Conservation (phyloP, 2,888 invertebrate genomes). For the Mayetiola destructor region DNA sequence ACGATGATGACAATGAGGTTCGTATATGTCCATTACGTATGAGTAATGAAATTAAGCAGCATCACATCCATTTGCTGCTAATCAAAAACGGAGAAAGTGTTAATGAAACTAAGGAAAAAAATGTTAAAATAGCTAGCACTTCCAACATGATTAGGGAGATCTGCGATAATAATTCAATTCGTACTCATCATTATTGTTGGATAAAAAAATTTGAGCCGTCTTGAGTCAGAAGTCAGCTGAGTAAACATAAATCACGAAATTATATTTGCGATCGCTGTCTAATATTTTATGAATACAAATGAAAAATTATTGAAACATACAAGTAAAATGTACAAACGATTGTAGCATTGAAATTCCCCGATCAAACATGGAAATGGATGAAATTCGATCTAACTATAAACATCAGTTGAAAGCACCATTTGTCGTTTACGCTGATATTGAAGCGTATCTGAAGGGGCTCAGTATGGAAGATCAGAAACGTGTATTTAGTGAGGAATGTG, state of each 20-base stretch:
- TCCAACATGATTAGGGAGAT: not conserved
- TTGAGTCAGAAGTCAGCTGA: not conserved
- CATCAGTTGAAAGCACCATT: not conserved
- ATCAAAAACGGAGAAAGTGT: not conserved
- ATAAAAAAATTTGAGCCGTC: not conserved
- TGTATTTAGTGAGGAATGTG: not conserved
- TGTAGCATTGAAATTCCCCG: not conserved
- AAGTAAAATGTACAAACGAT: not conserved
- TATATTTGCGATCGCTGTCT: not conserved
- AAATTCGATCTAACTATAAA: constrained; percentile 4
- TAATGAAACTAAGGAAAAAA: not conserved
- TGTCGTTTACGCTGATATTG: not conserved
- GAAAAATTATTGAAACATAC: not conserved
- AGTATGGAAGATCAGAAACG: not conserved
- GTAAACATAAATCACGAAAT: not conserved
- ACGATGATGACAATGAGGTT: not conserved
- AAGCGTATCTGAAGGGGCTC: not conserved
- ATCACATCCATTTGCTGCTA: not conserved
- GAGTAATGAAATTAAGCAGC: not conserved
- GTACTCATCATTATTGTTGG: constrained; percentile 2
- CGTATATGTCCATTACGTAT: not conserved
- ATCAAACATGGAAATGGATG: not conserved
- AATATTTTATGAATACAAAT: not conserved
- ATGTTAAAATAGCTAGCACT: not conserved
- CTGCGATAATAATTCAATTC: not conserved